Percentiles rank a stretch among this genome's conserved stretches.
Conservation (phyloP, 2,888 invertebrate species). For the Graphium colonna region DNA sequence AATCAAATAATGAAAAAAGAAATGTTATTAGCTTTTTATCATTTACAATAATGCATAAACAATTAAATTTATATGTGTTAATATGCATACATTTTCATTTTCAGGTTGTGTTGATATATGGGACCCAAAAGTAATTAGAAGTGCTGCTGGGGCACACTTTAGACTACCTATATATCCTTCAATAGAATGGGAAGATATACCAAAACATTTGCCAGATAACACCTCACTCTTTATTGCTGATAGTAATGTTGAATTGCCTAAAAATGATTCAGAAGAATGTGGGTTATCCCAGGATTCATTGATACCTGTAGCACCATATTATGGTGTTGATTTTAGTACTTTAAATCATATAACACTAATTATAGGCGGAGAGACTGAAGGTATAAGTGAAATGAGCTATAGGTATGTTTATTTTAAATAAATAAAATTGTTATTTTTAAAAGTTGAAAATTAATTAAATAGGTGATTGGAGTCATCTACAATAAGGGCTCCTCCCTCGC, state of each 20-base stretch:
- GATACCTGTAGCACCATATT: constrained; percentile 83
- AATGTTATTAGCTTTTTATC: no score
- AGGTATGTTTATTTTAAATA: constrained; percentile 49
- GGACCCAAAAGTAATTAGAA: constrained; percentile 92
- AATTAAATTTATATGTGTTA: not conserved
- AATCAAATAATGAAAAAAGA: no score
- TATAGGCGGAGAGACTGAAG: constrained; percentile 94
- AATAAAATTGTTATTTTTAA: no score
- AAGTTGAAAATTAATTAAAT: not conserved
- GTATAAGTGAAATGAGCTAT: constrained; percentile 88
- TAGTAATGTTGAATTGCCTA: constrained; percentile 65
- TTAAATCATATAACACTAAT: constrained; percentile 83
- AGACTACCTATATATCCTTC: constrained; percentile 84
- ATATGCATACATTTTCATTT: constrained; percentile 31
- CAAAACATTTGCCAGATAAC: constrained; percentile 61
- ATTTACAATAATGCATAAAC: no score
- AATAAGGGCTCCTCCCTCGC: no score
- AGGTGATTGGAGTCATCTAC: no score
- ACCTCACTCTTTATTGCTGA: constrained; percentile 85
- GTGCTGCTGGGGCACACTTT: constrained; percentile 93
- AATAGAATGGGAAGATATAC: constrained; percentile 83
- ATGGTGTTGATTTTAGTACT: constrained; percentile 76
- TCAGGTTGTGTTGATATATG: constrained; percentile 93
- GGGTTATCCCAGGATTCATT: constrained; percentile 27
- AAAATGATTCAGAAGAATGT: constrained; percentile 28